Percentiles rank a stretch among this genome's conserved stretches.
These are phyloP conservation scores for Meteorus colon DNA, from an alignment of 2,888 invertebrate species.

Conservation along the genomic window DNA sequence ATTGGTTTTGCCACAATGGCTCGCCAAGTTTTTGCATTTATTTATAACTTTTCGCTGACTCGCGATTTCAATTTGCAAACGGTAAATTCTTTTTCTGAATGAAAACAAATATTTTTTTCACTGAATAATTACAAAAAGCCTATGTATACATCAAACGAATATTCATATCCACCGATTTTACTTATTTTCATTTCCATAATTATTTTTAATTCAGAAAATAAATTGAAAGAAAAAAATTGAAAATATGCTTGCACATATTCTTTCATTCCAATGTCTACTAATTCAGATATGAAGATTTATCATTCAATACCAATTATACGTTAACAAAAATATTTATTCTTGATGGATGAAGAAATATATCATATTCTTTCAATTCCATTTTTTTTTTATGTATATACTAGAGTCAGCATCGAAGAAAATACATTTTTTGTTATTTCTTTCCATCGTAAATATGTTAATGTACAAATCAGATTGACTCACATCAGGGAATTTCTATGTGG, in stretches of 20 bases:
- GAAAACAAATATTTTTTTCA: conserved; percentile 11
- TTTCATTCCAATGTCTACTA: conserved; percentile 30
- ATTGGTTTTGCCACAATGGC: conserved; percentile 44
- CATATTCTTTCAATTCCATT: neutral
- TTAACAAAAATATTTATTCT: neutral
- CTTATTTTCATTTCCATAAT: conserved; percentile 57
- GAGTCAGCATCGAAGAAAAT: neutral
- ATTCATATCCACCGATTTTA: conserved; percentile 53
- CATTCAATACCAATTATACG: neutral
- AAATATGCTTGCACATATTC: conserved; percentile 23
- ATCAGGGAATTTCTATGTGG: neutral
- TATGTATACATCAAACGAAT: conserved; percentile 57
- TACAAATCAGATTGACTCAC: neutral
- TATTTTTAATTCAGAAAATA: conserved; percentile 56
- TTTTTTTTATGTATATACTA: neutral
- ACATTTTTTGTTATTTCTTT: neutral
- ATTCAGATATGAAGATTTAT: neutral
- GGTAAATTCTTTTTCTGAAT: neutral
- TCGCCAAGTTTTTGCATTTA: conserved; percentile 47
- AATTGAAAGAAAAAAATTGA: conserved; percentile 34
- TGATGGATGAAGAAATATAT: neutral
- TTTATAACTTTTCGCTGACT: conserved; percentile 23
- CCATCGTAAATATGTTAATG: neutral
- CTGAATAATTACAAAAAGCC: conserved; percentile 53
- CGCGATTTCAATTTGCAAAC: conserved; percentile 6